Base-by-base conservation (phyloP, 2,888 invertebrate genomes). In the Hypselothyrea guttata region DNA sequence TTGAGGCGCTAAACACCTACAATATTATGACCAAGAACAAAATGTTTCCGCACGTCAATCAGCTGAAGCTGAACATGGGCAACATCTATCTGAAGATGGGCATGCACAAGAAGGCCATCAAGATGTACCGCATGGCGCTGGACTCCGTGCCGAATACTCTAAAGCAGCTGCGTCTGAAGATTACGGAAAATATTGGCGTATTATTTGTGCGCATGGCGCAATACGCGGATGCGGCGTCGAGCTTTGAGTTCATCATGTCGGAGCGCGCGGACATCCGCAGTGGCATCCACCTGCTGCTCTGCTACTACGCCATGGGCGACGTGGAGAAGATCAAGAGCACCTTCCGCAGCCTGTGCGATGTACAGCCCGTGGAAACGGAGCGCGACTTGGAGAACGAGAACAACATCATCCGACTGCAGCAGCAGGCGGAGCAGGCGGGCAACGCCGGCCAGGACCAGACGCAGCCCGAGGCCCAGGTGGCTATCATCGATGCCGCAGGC, bases 221-320 rank as follows among this genome's bases (percentile, higher is more conserved):
- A 89, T 97, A 97, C 90, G 95, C 95, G 48, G 99, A 99, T 89
- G 99, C 99, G 0, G 95, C 98, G 40, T 96, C 96, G 2, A 97
- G 97, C 83, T 97, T 99, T 90, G 99, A 99, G 88, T 98, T 97
- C 90, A 98, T 99, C 58, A 98, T 99, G 97, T 95, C 96, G 49
- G 98, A 99, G 89, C 94, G 96, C 76, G 95, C 98, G 0, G 96
- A 97, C 88, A 95, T 96, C 86, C 95, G 94, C 82, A 94, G 94
- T 68, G 94, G 98, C 37, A 92, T 99, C 69, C 98, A 99, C 89
- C 91, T 98, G 52, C 94, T 98, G 55, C 90, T 97, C 18, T 97
- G 97, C 84, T 95, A 96, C 74, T 95, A 95, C 87, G 96, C 96
- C n/a, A 91, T 97, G 66, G 96, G 95, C 30, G 98, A 98, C 90